Evolutionary conservation across 2,888 invertebrate genomes (phyloP), one percentile per base, ranked within the genome.

Genomic region (Petrophora chlorosata): DNA sequence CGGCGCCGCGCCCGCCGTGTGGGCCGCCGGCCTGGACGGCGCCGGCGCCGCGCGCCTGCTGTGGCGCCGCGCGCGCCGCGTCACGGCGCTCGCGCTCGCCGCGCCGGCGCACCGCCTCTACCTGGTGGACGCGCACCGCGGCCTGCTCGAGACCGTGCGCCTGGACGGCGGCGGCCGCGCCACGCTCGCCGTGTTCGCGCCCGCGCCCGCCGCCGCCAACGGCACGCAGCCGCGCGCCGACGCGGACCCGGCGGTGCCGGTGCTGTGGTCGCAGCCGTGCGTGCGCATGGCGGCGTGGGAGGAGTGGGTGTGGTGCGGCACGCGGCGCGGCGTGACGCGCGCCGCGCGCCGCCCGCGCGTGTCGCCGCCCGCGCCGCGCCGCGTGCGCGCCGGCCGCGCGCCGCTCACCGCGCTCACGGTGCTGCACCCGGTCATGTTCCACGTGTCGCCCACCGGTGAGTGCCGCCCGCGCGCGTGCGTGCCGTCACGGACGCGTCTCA

Each of bases 121-220:
- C 89, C 96, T 96, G 95, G 93, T 95, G 7, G 97, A 97, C 85
- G 92, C 93, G n/a, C 95, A 96, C 78, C 92, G 93, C 59, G 92
- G 92, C 61, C 92, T 93, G 12, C 91, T 97, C 46, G 95, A 95
- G 80, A 93, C 93, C 28, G 91, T 93, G 38, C 85, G 91, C 9
- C 79, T 94, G 12, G 94, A 95, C 74, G 96, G 96, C 51, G 87
- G 89, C 40, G 94, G 93, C 64, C 89, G 95, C 26, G 71, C 65
- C 56, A 63, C 75, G 34, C 53, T 80, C 39, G 79, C 78, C 3
- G 41, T 49, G 22, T 85, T 86, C 74, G 58, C 62, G 50, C 67
- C 46, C 23, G 58, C 66, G 9, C 64, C 63, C 16, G 51, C 52
- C 44, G 26, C 25, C 22, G 22, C 56, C 61, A 38, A 54, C 56